These are phyloP conservation scores for Pempheris klunzingeri DNA, from an alignment of 2,797 vertebrate genomes.

Conservation along the genomic window DNA sequence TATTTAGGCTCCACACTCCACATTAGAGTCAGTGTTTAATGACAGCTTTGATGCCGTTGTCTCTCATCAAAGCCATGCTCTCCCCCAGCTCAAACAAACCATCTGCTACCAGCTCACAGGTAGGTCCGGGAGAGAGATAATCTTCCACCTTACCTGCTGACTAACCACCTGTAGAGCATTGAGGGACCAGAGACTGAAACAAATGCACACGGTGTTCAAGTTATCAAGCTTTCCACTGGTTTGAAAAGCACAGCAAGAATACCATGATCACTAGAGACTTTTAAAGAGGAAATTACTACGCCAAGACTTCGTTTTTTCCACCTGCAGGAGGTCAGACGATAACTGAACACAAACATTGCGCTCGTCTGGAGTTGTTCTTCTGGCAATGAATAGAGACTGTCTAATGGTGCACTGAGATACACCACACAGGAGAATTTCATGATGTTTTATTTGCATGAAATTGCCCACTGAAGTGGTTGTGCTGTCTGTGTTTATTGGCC, in stretches of 20 bases:
- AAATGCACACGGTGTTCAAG: conserved; percentile 22
- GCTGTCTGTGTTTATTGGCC: conserved; percentile 40
- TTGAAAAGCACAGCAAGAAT: conserved; percentile 16
- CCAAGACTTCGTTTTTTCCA: conserved; percentile 36
- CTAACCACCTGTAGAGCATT: conserved; percentile 36
- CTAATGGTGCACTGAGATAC: conserved; percentile 38
- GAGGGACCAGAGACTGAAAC: conserved; percentile 16
- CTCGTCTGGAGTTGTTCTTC: conserved; percentile 35
- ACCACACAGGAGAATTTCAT: conserved; percentile 30
- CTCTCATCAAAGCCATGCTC: conserved; percentile 66
- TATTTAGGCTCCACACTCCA: conserved; percentile 56
- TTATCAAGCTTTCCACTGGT: conserved; percentile 2
- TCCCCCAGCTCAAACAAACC: conserved; percentile 70
- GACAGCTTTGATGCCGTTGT: conserved; percentile 71
- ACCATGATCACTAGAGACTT: conserved; percentile 24
- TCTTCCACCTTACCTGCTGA: conserved; percentile 51
- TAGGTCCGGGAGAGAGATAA: conserved; percentile 53
- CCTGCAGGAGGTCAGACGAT: conserved; percentile 53
- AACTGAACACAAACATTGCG: conserved; percentile 41
- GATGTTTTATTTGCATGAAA: conserved; percentile 50
- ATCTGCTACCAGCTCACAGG: conserved; percentile 72
- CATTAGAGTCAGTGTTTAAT: conserved; percentile 77
- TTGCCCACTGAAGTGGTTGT: conserved; percentile 27
- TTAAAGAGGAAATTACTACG: conserved; percentile 28
- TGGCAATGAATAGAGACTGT: conserved; percentile 37